Conservation (phyloP, 2,113 vertebrate genomes). For the Empidonax traillii region DNA sequence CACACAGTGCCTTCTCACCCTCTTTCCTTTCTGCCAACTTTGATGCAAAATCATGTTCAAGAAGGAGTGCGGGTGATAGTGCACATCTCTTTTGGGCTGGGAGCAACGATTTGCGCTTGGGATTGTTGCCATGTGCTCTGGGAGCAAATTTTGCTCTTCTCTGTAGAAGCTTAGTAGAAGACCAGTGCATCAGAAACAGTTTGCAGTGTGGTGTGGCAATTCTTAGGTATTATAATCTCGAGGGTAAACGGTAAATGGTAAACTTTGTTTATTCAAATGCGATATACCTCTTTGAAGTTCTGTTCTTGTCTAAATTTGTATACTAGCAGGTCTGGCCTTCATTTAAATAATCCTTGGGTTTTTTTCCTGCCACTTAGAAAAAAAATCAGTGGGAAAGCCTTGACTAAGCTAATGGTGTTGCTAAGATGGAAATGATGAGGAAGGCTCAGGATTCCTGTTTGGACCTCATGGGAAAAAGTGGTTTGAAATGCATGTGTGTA, state of each 20-base stretch:
- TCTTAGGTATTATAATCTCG: slow-evolving; percentile 13
- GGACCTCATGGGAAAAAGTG: slow-evolving; percentile 8
- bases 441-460: slow-evolving; percentile 30
- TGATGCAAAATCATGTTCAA: neutral
- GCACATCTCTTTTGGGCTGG: neutral
- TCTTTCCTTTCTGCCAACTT: neutral
- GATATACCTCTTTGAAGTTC: slow-evolving; percentile 29
- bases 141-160: neutral
- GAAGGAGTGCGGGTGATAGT: neutral
- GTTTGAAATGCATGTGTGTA: neutral
- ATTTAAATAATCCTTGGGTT: slow-evolving; percentile 46
- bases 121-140: neutral
- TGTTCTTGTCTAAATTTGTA: slow-evolving; percentile 33
- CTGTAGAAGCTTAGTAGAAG: neutral
- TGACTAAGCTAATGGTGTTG: neutral
- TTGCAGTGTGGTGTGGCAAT: neutral
- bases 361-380: neutral
- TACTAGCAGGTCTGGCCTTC: slow-evolving; percentile 46
- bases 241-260: slow-evolving; percentile 1
- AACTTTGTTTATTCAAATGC: slow-evolving; percentile 52
- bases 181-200: neutral
- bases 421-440: slow-evolving; percentile 33
- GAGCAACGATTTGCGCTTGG: neutral
- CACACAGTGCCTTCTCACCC: neutral
- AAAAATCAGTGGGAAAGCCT: neutral